phyloP scores from a whole-genome alignment of 2,888 invertebrate genomes.

The Cataglyphis altisquamis region DNA sequence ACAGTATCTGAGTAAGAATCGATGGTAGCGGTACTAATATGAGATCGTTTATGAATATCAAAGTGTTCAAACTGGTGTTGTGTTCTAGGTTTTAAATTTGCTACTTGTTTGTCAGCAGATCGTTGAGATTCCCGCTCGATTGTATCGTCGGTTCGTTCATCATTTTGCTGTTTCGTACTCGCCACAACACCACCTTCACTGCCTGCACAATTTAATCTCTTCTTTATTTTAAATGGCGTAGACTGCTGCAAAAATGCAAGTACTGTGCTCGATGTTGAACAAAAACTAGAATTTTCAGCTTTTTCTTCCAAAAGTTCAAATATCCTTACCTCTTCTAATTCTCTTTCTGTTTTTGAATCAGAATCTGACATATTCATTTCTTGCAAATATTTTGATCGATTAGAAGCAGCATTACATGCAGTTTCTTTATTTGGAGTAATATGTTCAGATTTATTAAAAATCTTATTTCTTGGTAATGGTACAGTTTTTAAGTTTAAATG shows the following conservation, averaged over 20 bases:
- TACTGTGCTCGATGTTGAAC: slow-evolving; percentile 90
- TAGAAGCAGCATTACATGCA: slow-evolving; percentile 7
- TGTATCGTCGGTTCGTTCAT: background rate
- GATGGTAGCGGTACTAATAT: background rate
- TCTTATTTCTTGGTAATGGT: slow-evolving; percentile 73
- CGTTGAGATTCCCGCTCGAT: background rate
- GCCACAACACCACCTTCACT: background rate
- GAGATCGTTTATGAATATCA: background rate
- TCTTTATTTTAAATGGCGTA: slow-evolving; percentile 79
- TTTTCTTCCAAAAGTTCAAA: slow-evolving; percentile 93
- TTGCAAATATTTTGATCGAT: slow-evolving; percentile 53
- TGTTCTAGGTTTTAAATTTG: background rate
- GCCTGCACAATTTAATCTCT: background rate
- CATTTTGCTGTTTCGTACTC: slow-evolving; percentile 25
- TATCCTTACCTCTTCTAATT: slow-evolving; percentile 90
- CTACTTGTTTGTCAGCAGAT: background rate
- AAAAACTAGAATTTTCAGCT: slow-evolving; percentile 91
- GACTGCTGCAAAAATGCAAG: slow-evolving; percentile 87
- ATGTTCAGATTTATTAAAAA: slow-evolving; percentile 70
- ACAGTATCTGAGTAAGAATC: background rate
- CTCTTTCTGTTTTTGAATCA: slow-evolving; percentile 85
- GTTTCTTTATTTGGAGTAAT: slow-evolving; percentile 40
- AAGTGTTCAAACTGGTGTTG: background rate
- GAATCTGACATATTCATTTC: slow-evolving; percentile 79
- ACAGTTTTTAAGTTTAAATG: slow-evolving; percentile 78